Conservation (phyloP, 2,797 vertebrate genomes). For the Darevskia mixta region DNA sequence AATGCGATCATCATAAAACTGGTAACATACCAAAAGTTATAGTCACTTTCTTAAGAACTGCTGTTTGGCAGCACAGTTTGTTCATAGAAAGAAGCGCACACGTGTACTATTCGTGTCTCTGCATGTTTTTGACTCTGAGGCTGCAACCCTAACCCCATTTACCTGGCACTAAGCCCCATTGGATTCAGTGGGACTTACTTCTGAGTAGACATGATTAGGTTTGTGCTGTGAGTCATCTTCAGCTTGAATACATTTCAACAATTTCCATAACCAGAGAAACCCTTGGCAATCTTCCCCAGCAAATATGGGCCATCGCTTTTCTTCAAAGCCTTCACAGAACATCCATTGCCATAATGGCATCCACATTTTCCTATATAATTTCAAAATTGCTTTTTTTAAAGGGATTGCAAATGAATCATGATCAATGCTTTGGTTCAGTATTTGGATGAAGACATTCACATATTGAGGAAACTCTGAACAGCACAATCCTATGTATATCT, state of each 20-base stretch:
- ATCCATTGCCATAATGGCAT: conserved; percentile 5
- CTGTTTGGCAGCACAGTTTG: not conserved
- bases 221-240: not conserved
- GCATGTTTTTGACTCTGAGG: not conserved
- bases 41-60: not conserved
- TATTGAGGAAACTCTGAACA: not conserved
- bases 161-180: no score
- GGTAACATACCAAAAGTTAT: conserved; percentile 8
- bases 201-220: no score
- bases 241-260: not conserved
- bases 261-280: conserved; percentile 5
- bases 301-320: conserved; percentile 9
- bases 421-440: not conserved
- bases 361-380: conserved; percentile 4
- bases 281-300: conserved; percentile 6
- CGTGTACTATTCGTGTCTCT: not conserved
- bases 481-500: not conserved
- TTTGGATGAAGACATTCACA: not conserved
- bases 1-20: not conserved
- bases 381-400: not conserved
- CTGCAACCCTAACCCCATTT: no score
- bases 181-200: no score
- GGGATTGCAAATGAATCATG: not conserved
- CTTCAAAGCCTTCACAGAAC: not conserved
- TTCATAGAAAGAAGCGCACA: not conserved